phyloP scores from a whole-genome alignment of 1,140 invertebrate species.

The Drosophila paulistorum region DNA sequence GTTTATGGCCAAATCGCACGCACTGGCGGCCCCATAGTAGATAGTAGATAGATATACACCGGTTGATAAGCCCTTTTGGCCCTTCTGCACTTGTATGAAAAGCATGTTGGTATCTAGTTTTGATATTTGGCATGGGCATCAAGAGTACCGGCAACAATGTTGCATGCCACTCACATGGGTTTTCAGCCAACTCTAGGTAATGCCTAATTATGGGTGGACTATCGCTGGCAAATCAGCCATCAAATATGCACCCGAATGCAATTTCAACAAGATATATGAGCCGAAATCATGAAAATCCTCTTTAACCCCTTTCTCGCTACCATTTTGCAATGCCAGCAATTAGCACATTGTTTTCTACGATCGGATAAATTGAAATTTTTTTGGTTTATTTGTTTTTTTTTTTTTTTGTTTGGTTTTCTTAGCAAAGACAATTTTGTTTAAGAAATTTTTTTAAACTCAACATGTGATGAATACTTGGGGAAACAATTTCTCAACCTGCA shows the following conservation, averaged over 20 bases:
- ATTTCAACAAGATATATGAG: conserved; percentile 58
- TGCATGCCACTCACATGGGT: conserved; percentile 43
- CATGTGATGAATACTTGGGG: conserved; percentile 55
- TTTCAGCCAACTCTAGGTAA: conserved; percentile 23
- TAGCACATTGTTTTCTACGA: conserved; percentile 56
- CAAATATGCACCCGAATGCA: conserved; percentile 57
- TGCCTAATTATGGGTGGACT: conserved; percentile 69
- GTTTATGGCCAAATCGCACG: conserved; percentile 69
- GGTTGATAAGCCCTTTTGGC: conserved; percentile 40
- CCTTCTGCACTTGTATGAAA: conserved; percentile 13
- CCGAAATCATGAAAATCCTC: conserved; percentile 55
- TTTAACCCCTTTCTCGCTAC: not conserved
- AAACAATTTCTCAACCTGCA: not conserved
- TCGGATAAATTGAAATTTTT: conserved; percentile 45
- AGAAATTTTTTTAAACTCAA: conserved; percentile 35
- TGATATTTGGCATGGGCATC: conserved; percentile 13
- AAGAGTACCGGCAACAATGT: conserved; percentile 36
- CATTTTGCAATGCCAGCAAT: conserved; percentile 19
- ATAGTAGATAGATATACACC: conserved; percentile 46
- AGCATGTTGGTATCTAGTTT: conserved; percentile 50
- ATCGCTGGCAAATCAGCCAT: conserved; percentile 68
- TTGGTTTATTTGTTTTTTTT: not conserved
- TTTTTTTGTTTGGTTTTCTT: not conserved
- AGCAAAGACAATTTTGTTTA: not conserved
- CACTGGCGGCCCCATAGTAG: conserved; percentile 29